A percentile compares a stretch with the other conserved stretches of the same genome.
These are phyloP conservation scores for Rhingia campestris DNA, from an alignment of 2,888 invertebrate species.

Conservation along the genomic window DNA sequence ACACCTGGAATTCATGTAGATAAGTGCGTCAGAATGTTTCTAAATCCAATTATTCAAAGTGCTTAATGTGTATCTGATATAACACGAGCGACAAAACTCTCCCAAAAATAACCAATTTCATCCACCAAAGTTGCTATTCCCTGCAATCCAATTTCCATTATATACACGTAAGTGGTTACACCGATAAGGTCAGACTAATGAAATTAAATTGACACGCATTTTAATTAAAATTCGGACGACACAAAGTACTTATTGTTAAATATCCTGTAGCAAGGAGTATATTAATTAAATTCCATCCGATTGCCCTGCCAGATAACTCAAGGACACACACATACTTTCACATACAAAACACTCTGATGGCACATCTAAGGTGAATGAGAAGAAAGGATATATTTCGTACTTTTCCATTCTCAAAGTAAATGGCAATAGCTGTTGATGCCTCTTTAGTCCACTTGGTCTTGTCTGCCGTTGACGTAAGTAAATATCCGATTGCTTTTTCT, in stretches of 20 bases:
- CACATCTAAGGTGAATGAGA: constrained; percentile 21
- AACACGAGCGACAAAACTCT: background rate
- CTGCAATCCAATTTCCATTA: constrained; percentile 26
- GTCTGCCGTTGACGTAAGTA: constrained; percentile 47
- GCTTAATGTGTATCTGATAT: too few species aligned
- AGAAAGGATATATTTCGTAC: constrained; percentile 22
- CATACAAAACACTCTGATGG: background rate
- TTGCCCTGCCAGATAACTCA: constrained; percentile 46
- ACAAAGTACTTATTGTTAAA: constrained; percentile 62
- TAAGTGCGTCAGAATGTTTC: too few species aligned
- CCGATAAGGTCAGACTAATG: constrained; percentile 64
- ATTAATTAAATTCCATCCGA: constrained; percentile 65
- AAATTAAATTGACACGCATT: constrained; percentile 57
- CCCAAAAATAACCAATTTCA: background rate
- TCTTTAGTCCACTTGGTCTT: background rate
- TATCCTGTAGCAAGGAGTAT: constrained; percentile 55
- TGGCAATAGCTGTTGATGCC: constrained; percentile 45
- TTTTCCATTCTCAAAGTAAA: constrained; percentile 40
- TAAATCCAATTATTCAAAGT: too few species aligned
- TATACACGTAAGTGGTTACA: constrained; percentile 20
- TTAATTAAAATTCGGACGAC: constrained; percentile 64
- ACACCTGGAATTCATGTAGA: too few species aligned
- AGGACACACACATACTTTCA: constrained; percentile 12
- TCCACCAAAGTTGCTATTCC: background rate
- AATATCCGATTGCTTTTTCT: constrained; percentile 30